phyloP scores from a whole-genome alignment of 2,113 vertebrate genomes.

The Scolopax mira region DNA sequence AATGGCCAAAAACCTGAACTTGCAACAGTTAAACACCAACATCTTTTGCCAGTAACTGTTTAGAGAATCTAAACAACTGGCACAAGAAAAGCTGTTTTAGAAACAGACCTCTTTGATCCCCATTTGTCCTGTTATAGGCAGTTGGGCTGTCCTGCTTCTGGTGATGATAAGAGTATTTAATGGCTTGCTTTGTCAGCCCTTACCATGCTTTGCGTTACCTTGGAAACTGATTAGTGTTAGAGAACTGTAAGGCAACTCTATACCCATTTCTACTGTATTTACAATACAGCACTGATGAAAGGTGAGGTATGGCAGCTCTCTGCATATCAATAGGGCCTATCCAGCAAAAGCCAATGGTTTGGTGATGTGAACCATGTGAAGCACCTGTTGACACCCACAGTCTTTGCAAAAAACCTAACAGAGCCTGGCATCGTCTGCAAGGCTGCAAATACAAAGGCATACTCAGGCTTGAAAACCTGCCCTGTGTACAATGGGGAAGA shows the following conservation, averaged over 20 bases:
- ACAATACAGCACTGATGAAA: background rate
- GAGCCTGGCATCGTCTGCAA: background rate
- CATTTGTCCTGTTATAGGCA: background rate
- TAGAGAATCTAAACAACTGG: background rate
- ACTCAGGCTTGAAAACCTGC: background rate
- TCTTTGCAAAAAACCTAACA: background rate
- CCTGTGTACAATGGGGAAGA: accelerated
- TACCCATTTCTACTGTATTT: background rate
- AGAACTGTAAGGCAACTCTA: background rate
- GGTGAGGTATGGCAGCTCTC: background rate
- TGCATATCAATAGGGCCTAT: accelerated
- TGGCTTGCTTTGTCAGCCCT: background rate
- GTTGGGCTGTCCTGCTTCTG: background rate
- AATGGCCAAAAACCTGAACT: background rate
- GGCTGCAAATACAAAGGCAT: background rate
- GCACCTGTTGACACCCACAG: background rate
- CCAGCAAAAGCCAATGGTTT: background rate
- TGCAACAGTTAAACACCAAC: background rate
- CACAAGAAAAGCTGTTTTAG: background rate
- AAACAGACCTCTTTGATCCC: background rate
- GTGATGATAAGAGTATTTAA: background rate
- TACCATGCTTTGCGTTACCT: background rate
- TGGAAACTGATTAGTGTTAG: background rate
- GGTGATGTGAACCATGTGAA: accelerated
- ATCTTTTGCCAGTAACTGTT: background rate